These are phyloP conservation scores for Littorina saxatilis DNA, from an alignment of 1,140 invertebrate species.

Conservation along the genomic window DNA sequence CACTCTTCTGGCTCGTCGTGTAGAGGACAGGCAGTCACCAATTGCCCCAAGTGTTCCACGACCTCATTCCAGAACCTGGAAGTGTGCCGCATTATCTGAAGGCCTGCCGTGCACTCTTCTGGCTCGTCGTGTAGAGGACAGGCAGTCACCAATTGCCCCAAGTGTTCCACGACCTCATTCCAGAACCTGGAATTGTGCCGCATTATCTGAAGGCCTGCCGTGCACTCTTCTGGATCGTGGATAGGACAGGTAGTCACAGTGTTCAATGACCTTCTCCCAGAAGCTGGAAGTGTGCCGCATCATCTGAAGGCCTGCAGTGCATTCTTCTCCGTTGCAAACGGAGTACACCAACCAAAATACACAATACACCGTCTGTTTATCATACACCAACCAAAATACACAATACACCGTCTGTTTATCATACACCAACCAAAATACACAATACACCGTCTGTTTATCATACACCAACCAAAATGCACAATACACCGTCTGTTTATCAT, in stretches of 20 bases:
- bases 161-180: conserved; percentile 80
- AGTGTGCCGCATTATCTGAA: neutral
- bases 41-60: neutral
- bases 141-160: neutral
- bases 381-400: neutral
- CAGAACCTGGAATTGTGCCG: conserved; percentile 82
- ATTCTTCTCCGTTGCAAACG: too few species aligned
- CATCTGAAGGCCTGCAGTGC: neutral
- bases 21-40: neutral
- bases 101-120: neutral
- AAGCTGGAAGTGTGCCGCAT: neutral
- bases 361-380: neutral
- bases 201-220: conserved; percentile 8
- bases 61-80: neutral
- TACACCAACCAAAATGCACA: too few species aligned
- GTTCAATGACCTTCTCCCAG: neutral
- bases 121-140: neutral
- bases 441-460: too few species aligned
- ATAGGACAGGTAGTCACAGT: neutral
- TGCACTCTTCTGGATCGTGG: neutral
- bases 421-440: neutral
- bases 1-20: neutral
- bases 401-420: neutral
- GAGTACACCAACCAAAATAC: too few species aligned
- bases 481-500: too few species aligned